These are phyloP conservation scores for Melinaea marsaeus DNA, from an alignment of 2,888 invertebrate genomes.

Conservation along the genomic window DNA sequence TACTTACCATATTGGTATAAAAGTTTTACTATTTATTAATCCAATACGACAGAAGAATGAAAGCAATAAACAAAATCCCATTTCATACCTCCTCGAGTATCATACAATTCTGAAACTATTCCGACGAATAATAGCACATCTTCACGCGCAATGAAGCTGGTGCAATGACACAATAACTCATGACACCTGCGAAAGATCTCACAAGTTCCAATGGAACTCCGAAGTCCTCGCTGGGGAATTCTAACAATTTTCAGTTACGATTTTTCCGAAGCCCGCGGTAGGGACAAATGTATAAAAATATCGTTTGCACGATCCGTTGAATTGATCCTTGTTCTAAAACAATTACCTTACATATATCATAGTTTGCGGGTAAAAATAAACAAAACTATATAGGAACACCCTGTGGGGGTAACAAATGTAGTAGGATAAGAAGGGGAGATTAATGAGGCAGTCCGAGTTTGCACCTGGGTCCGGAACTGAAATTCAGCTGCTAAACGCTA, in stretches of 20 bases:
- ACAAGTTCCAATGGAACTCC: conserved; percentile 24
- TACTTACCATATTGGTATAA: background rate
- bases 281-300: conserved; percentile 62
- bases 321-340: background rate
- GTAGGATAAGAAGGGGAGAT: conserved; percentile 50
- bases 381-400: conserved; percentile 9
- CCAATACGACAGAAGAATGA: background rate
- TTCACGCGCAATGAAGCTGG: conserved; percentile 54
- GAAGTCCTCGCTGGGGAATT: conserved; percentile 46
- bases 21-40: background rate
- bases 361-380: conserved; percentile 5
- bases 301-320: conserved; percentile 49
- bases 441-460: conserved; percentile 58
- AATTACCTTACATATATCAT: background rate
- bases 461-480: conserved; percentile 40
- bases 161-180: conserved; percentile 61
- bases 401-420: conserved; percentile 34
- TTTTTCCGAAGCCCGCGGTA: conserved; percentile 36
- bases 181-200: conserved; percentile 53
- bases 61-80: conserved; percentile 6
- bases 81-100: conserved; percentile 1
- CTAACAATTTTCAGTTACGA: conserved; percentile 68
- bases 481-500: conserved; percentile 28
- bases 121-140: conserved; percentile 22
- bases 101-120: conserved; percentile 22